Conservation (phyloP, 2,113 vertebrate species). For the Tricholaema leucomelas region DNA sequence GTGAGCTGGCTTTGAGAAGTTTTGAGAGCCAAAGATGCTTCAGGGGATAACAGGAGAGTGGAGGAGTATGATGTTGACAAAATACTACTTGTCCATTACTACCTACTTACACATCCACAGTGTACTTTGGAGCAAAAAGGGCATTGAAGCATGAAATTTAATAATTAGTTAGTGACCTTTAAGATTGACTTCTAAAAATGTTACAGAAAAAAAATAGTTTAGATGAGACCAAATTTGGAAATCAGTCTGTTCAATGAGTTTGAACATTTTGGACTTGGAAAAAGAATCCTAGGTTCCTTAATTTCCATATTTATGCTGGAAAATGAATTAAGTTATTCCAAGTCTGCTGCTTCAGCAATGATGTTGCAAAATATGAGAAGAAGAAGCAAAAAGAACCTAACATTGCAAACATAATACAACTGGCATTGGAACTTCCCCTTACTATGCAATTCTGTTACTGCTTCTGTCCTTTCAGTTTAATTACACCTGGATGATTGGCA, state of each 20-base stretch:
- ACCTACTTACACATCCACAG: background rate
- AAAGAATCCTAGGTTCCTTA: background rate
- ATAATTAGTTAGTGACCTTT: constrained; percentile 22
- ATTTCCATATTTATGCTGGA: background rate
- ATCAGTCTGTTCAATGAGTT: background rate
- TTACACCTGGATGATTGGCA: background rate
- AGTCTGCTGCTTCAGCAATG: background rate
- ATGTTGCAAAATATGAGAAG: background rate
- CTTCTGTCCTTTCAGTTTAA: background rate
- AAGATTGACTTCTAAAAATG: background rate
- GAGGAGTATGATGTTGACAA: background rate
- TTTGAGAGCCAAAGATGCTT: background rate
- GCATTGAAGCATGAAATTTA: background rate
- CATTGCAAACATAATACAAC: background rate
- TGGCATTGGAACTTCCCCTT: background rate
- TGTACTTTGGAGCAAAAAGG: background rate
- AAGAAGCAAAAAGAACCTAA: background rate
- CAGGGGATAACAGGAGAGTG: background rate
- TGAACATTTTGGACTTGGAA: background rate
- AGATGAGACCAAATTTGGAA: background rate
- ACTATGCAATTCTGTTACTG: background rate
- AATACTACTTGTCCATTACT: background rate
- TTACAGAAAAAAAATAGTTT: background rate
- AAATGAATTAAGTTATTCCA: background rate
- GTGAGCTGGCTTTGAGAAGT: background rate